Conservation (phyloP, 2,888 invertebrate genomes). For the Platerodrilus igneus region DNA sequence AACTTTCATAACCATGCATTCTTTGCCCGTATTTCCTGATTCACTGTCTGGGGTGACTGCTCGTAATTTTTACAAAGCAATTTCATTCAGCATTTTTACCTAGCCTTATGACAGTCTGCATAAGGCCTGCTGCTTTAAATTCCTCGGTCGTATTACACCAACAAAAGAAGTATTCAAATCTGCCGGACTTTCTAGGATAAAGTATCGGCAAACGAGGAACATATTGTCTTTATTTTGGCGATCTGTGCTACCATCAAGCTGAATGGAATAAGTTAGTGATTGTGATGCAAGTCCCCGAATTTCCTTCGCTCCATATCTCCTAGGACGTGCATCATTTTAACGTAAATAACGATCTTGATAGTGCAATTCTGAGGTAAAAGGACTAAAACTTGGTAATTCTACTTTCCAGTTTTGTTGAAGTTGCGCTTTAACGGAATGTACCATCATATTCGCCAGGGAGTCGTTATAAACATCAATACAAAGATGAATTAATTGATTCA, state of each 20-base stretch:
- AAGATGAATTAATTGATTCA: conserved; percentile 4
- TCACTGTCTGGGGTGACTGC: no score
- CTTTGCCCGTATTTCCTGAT: no score
- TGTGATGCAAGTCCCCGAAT: neutral
- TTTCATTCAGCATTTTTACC: no score
- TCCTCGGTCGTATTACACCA: no score
- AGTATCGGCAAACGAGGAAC: conserved; percentile 3
- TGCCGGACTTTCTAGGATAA: no score
- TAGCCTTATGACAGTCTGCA: no score
- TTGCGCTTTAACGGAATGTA: neutral
- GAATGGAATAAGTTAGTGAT: neutral
- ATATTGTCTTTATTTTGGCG: conserved; percentile 3
- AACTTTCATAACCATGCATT: no score
- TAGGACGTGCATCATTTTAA: neutral
- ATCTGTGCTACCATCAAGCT: conserved; percentile 3
- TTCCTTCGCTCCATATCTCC: neutral
- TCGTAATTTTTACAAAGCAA: no score
- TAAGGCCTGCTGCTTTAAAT: no score
- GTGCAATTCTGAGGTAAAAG: neutral
- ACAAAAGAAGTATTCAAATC: no score
- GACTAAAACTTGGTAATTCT: neutral
- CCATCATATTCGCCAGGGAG: neutral
- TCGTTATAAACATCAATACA: conserved; percentile 8
- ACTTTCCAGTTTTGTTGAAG: neutral
- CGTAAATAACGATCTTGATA: conserved; percentile 1